Base-by-base conservation (phyloP, 2,797 vertebrate species). In the Columba guinea region DNA sequence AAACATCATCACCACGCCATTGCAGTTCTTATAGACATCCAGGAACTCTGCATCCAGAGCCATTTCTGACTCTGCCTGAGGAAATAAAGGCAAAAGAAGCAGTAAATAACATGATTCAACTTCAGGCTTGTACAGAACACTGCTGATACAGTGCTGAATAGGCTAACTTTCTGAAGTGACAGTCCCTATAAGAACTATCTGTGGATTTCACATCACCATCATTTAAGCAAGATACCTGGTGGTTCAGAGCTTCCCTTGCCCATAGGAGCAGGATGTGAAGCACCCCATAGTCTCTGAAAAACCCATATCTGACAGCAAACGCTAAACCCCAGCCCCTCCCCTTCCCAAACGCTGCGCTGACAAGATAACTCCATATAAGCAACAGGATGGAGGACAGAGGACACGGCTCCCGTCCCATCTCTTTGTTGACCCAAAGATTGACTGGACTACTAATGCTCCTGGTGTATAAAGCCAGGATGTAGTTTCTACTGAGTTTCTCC, bases 21-120 rank as follows among this genome's bases (percentile, higher is more conserved):
- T 99, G 95, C 99, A 99, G 97, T 99, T 99, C 97, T 99, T 99
- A 97, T 99, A 99, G 46, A 99, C 99, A 4, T 99, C 99, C 89
- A 99, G 97, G 97, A 99, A 99, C 97, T 99, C 99, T 2, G 99
- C 99, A 73, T 99, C 99, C 96, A 99, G 97, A 55, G 99, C 99
- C 98, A 99, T 97, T 94, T 99, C 99, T 0, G 98, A 97, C 67
- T 99, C 99, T 5, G 98, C 98, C 99, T 99, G 82, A 56, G 71
- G 74, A 79, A 4, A 62, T 27, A 52, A 94, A 74, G 60, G 49
- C 19, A 77, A 88, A 51, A 87, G 30, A 17, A 46, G 35, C 46
- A 80, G 77, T 84, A 81, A 96, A 37, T 35, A 79, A 84, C 9
- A 21, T 23, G 18, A 67, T 63, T 74, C 32, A 46, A 22, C 10